A percentile compares a stretch with the other conserved stretches of the same genome.
Evolutionary conservation across 2,888 invertebrate genomes (phyloP).

Genomic region (Beris chalybata): DNA sequence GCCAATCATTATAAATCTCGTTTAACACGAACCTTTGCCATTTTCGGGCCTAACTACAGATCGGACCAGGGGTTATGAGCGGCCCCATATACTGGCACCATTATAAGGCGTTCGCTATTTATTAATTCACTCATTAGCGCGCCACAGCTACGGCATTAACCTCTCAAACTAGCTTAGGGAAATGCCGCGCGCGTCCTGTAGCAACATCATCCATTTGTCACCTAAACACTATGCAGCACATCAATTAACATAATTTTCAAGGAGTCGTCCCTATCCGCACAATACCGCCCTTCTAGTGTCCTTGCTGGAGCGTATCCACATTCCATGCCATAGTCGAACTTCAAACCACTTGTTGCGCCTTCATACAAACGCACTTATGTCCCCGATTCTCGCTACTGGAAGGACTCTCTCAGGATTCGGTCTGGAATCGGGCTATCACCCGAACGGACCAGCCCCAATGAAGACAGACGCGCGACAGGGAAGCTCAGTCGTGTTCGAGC

Average conservation of each 20-base stretch:
- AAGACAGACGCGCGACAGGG: not conserved
- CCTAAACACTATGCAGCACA: slow-evolving; percentile 17
- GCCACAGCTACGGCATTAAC: too few relatives aligned
- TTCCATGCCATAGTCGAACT: not conserved
- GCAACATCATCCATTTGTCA: slow-evolving; percentile 22
- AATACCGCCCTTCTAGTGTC: not conserved
- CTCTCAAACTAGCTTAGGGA: too few relatives aligned
- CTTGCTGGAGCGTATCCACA: not conserved
- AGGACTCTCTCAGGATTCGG: slow-evolving; percentile 17
- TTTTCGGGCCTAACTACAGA: not conserved
- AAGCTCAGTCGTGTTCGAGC: slow-evolving; percentile 21
- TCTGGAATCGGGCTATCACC: not conserved
- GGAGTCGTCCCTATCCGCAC: slow-evolving; percentile 6
- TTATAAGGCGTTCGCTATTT: slow-evolving; percentile 8
- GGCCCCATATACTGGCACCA: not conserved
- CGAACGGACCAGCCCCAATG: slow-evolving; percentile 23
- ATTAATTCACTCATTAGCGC: slow-evolving; percentile 30
- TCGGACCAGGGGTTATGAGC: not conserved
- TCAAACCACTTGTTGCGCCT: slow-evolving; percentile 26
- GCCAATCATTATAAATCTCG: slow-evolving; percentile 23
- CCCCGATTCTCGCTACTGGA: not conserved
- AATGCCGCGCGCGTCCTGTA: too few relatives aligned
- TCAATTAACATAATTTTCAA: slow-evolving; percentile 32
- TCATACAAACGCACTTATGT: not conserved
- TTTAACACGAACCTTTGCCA: slow-evolving; percentile 21